Evolutionary conservation across 2,888 invertebrate species (phyloP), one percentile per base, ranked within the genome.

Genomic region (Plebejus anna): DNA sequence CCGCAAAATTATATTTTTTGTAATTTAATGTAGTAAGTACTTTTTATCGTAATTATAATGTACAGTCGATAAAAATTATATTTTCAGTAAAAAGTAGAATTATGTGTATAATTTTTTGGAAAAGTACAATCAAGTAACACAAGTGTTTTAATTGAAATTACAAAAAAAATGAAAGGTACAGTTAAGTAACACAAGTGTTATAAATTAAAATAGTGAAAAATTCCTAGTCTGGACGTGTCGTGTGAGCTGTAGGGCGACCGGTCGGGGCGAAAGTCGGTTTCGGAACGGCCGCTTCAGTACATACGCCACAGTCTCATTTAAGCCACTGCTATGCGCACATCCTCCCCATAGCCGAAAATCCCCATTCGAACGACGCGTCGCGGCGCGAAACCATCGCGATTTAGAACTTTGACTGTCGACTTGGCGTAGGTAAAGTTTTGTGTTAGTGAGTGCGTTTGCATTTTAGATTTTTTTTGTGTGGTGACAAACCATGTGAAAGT

Each of bases 291-390:
- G 89, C 83, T 88, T 89, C 90, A 88, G 88, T 84, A 88, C 82
- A 81, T 80, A 81, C 87, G 89, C 88, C 90, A 93, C 94, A 94
- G 94, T 94, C 94, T 92, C 92, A 89, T 92, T 91, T 92, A 92
- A 93, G 89, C 94, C 90, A 88, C 89, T 89, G 94, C 92, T 92
- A 93, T 92, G 94, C 88, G 91, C 89, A 87, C 94, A 94, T 94
- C 94, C 87, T 93, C 92, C 92, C 91, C 88, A 90, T 91, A 92
- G 89, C 91, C 92, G 89, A 93, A 92, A 89, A 88, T 84, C 86
- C 86, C 85, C 86, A 87, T 85, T 87, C 85, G 84, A 83, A 82
- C 85, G 88, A 88, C 83, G 81, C 87, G 83, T 84, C 86, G 87
- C 88, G 87, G 86, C 90, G 91, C 89, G 90, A 90, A 88, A 81